Evolutionary conservation across 2,113 vertebrate genomes (phyloP).

Genomic region (Aythya baeri): DNA sequence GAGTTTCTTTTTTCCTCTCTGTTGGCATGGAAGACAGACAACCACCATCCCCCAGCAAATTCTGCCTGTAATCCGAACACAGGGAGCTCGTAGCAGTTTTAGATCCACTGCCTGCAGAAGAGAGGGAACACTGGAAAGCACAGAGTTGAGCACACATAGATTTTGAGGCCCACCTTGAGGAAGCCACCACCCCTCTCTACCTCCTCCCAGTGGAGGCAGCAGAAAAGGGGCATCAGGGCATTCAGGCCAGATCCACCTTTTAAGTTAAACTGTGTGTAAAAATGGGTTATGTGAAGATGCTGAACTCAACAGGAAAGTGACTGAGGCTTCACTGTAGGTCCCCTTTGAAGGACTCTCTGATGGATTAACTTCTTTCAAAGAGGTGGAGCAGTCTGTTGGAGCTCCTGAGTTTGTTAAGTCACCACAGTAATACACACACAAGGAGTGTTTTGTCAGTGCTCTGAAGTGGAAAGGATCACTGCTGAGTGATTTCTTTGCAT

Average conservation of each 20-base stretch:
- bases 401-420: neutral
- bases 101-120: neutral
- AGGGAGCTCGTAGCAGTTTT: neutral
- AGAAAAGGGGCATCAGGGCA: rapidly evolving
- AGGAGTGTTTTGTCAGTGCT: neutral
- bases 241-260: neutral
- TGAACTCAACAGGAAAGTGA: neutral
- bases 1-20: neutral
- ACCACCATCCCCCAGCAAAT: neutral
- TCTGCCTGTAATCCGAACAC: neutral
- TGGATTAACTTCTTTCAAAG: neutral
- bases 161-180: neutral
- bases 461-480: neutral
- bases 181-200: neutral
- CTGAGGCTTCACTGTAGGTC: neutral
- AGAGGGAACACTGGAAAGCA: neutral
- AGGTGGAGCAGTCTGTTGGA: neutral
- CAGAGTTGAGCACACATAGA: neutral
- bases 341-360: neutral
- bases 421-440: neutral
- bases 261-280: neutral
- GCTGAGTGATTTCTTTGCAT: neutral
- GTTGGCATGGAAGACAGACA: neutral
- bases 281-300: neutral
- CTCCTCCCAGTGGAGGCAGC: neutral